These are phyloP conservation scores for Hydrozoanthus gracilis DNA, from an alignment of 92 coral and sea anemone genomes.

Conservation along the genomic window DNA sequence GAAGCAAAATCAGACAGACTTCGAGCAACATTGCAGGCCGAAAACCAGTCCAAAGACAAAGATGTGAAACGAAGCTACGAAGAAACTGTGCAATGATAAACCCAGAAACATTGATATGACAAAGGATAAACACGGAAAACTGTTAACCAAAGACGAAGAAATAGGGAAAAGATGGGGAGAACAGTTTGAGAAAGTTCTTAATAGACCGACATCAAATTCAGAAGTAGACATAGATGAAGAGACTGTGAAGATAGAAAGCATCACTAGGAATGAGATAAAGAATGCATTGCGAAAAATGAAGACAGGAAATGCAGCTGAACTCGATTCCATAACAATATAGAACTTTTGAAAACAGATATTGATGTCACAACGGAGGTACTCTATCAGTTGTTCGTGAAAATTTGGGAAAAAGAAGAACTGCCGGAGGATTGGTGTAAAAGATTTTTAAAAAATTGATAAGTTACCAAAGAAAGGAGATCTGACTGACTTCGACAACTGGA, in stretches of 20 bases:
- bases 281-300: constrained; percentile 10
- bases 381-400: constrained; percentile 6
- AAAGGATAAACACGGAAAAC: constrained; percentile 24
- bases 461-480: constrained; percentile 14
- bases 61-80: constrained; percentile 14
- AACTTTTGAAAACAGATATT: constrained; percentile 7
- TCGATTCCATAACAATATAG: constrained; percentile 9
- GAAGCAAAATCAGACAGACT: constrained; percentile 25
- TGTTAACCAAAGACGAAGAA: constrained; percentile 11
- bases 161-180: constrained; percentile 6
- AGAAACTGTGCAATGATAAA: constrained; percentile 18
- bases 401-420: constrained; percentile 13
- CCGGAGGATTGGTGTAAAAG: constrained; percentile 19
- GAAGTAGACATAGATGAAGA: constrained; percentile 20
- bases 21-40: constrained; percentile 15
- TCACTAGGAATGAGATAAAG: constrained; percentile 13
- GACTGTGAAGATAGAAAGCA: constrained; percentile 7
- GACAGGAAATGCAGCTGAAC: constrained; percentile 16
- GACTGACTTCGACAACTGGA: constrained; percentile 15
- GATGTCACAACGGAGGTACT: constrained; percentile 13
- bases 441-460: constrained; percentile 14
- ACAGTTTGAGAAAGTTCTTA: neutral
- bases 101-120: constrained; percentile 20
- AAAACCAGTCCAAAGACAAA: constrained; percentile 21
- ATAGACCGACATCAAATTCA: constrained; percentile 14